A percentile compares a stretch with the other conserved stretches of the same genome.
Evolutionary conservation across 2,113 vertebrate genomes (phyloP).

Genomic region (Tricholaema leucomelas): DNA sequence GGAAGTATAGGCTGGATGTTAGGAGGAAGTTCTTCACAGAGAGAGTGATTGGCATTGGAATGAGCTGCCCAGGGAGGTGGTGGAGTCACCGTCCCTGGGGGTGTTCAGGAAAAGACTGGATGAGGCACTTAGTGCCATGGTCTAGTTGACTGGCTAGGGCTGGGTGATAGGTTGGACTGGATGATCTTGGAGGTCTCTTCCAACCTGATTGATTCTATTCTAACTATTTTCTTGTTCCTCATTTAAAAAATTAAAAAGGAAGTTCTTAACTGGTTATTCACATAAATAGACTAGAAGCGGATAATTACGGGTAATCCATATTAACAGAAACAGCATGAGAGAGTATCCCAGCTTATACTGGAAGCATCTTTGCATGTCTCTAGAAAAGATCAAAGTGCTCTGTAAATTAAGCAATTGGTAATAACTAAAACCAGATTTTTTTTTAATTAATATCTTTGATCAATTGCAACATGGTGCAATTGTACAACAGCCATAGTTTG

Average conservation of each 20-base stretch:
- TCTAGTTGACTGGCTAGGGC: too few relatives aligned
- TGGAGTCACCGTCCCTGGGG: too few relatives aligned
- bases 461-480: conserved; percentile 61
- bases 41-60: too few relatives aligned
- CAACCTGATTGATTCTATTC: too few relatives aligned
- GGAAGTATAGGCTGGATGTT: too few relatives aligned
- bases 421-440: conserved; percentile 66
- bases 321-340: neutral
- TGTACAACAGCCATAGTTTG: conserved; percentile 65
- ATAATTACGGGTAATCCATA: neutral
- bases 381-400: conserved; percentile 63
- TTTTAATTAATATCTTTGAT: conserved; percentile 77
- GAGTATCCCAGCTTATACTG: neutral
- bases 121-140: too few relatives aligned
- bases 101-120: too few relatives aligned
- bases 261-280: neutral
- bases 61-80: too few relatives aligned
- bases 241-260: neutral
- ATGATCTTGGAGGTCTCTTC: too few relatives aligned
- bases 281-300: neutral
- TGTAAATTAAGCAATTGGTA: conserved; percentile 64
- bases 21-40: too few relatives aligned
- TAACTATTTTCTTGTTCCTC: neutral
- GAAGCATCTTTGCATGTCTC: conserved; percentile 32
- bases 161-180: too few relatives aligned